Evolutionary conservation across 2,888 invertebrate genomes (phyloP).

Genomic region (Calameuta pallipes): DNA sequence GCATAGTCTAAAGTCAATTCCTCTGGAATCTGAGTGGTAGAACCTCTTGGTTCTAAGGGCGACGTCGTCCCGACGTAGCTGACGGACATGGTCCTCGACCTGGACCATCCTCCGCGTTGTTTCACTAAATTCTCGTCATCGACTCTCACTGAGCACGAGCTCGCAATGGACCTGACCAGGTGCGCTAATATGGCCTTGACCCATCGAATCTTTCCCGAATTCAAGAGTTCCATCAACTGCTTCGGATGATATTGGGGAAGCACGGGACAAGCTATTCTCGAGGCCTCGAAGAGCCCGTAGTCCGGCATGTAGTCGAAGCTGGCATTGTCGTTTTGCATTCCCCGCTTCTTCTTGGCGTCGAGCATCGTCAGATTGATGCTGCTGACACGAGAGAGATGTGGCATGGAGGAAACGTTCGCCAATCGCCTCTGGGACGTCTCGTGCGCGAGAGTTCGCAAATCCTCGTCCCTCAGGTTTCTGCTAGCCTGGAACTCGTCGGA

Average conservation of each 20-base stretch:
- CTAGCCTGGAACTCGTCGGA: slow-evolving; percentile 79
- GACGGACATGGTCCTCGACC: slow-evolving; percentile 89
- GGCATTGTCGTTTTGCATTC: slow-evolving; percentile 65
- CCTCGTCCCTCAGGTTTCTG: slow-evolving; percentile 78
- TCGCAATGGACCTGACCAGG: slow-evolving; percentile 82
- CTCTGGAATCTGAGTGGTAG: slow-evolving; percentile 84
- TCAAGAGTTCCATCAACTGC: slow-evolving; percentile 96
- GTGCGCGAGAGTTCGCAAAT: slow-evolving; percentile 75
- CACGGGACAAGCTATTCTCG: slow-evolving; percentile 96
- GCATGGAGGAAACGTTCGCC: slow-evolving; percentile 81
- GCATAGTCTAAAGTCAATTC: slow-evolving; percentile 92
- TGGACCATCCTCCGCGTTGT: slow-evolving; percentile 80
- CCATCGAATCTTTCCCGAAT: slow-evolving; percentile 97
- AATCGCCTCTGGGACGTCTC: slow-evolving; percentile 76
- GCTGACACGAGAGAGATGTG: slow-evolving; percentile 84
- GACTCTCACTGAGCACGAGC: slow-evolving; percentile 67
- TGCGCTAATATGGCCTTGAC: slow-evolving; percentile 98
- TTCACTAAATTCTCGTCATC: slow-evolving; percentile 66
- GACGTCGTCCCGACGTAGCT: slow-evolving; percentile 85
- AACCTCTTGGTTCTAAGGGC: slow-evolving; percentile 81
- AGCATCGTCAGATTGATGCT: slow-evolving; percentile 86
- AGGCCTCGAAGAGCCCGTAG: slow-evolving; percentile 96
- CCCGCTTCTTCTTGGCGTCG: slow-evolving; percentile 75
- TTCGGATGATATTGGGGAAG: slow-evolving; percentile 99
- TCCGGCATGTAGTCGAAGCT: slow-evolving; percentile 88